A percentile compares a stretch with the other conserved stretches of the same genome.
These are phyloP conservation scores for Diphyllodes magnificus DNA, from an alignment of 2,113 vertebrate species.

Conservation along the genomic window DNA sequence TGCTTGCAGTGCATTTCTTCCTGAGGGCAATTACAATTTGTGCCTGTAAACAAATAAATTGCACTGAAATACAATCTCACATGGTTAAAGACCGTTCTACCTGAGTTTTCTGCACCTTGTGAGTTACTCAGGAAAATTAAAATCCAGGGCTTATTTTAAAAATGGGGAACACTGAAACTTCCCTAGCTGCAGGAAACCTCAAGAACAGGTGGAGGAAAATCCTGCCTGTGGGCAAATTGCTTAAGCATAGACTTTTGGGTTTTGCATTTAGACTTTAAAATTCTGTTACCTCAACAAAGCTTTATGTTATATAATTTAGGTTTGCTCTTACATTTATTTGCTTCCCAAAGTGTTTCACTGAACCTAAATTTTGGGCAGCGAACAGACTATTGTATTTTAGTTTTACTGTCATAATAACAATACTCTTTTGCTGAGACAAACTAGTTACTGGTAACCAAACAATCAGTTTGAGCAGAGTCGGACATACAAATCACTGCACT, in stretches of 20 bases:
- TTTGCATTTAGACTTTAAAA: background rate
- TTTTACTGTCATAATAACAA: background rate
- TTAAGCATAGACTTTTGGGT: fast-evolving
- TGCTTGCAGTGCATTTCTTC: background rate
- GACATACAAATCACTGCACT: background rate
- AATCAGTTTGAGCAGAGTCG: background rate
- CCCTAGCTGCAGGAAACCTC: background rate
- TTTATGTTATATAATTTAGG: background rate
- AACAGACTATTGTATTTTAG: background rate
- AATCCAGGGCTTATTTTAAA: background rate
- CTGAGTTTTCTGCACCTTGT: background rate
- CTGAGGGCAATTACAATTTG: background rate
- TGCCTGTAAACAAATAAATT: conserved; percentile 34
- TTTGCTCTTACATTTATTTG: background rate
- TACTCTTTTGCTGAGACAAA: background rate
- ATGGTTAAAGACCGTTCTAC: background rate
- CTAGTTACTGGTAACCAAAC: background rate
- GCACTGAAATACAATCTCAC: background rate
- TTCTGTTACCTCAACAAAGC: background rate
- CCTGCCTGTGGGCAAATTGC: background rate
- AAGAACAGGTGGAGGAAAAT: background rate
- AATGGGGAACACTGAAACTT: background rate
- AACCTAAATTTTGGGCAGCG: background rate
- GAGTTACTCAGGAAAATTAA: background rate
- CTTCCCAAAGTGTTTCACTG: background rate